phyloP scores from a whole-genome alignment of 2,113 vertebrate species.

The Lophochroa leadbeateri region DNA sequence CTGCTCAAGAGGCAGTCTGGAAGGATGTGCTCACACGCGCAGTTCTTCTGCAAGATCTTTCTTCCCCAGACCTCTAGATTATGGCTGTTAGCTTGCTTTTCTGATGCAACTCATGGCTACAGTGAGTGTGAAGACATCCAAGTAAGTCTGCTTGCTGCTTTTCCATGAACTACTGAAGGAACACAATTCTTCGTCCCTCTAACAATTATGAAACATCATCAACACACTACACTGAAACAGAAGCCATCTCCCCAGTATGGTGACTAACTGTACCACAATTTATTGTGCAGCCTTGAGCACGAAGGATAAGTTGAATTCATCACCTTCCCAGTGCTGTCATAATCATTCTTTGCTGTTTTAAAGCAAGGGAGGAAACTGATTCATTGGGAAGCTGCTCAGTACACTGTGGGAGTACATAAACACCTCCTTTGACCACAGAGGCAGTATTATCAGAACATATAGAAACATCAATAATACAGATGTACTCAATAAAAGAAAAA shows the following conservation, averaged over 20 bases:
- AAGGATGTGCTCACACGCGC: background rate
- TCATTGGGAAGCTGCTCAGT: background rate
- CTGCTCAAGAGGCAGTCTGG: background rate
- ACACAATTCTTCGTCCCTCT: background rate
- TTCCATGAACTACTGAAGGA: background rate
- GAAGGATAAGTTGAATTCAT: too few relatives aligned
- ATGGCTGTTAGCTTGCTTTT: background rate
- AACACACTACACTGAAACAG: background rate
- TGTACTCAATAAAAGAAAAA: background rate
- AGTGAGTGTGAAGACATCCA: background rate
- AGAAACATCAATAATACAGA: background rate
- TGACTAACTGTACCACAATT: too few relatives aligned
- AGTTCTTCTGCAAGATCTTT: background rate
- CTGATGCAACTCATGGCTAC: background rate
- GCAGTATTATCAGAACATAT: background rate
- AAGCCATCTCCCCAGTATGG: background rate
- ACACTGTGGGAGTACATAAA: background rate
- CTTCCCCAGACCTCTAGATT: background rate
- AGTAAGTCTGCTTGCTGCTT: background rate
- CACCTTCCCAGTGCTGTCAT: background rate
- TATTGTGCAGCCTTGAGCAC: too few relatives aligned
- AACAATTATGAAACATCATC: background rate
- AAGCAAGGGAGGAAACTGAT: conserved; percentile 11
- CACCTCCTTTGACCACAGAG: background rate
- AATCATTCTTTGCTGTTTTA: conserved; percentile 3